phyloP scores from a whole-genome alignment of 2,113 vertebrate genomes.

The Phodopus roborovskii region DNA sequence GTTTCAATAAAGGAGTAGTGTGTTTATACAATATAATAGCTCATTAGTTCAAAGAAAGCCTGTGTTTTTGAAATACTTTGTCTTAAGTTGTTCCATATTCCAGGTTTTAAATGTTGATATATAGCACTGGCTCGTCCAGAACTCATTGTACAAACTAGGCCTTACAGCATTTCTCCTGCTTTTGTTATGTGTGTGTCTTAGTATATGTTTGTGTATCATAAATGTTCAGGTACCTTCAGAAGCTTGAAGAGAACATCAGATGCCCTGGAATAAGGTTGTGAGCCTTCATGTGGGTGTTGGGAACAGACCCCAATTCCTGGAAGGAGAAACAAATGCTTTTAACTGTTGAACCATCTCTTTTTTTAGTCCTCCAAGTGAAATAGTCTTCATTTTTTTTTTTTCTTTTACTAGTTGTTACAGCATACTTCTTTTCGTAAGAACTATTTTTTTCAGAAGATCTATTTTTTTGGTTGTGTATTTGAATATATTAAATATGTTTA shows the following conservation, averaged over 20 bases:
- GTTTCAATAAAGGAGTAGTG: slow-evolving; percentile 9
- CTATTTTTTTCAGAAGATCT: no score
- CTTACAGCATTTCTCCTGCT: background rate
- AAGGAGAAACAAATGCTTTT: no score
- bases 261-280: background rate
- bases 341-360: no score
- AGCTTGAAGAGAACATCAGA: background rate
- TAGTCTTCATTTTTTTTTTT: background rate
- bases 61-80: background rate
- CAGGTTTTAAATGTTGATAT: background rate
- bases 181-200: background rate
- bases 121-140: background rate
- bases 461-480: background rate
- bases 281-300: background rate
- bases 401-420: background rate
- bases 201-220: background rate
- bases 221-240: background rate
- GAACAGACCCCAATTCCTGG: background rate
- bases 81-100: slow-evolving; percentile 5
- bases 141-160: background rate
- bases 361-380: background rate
- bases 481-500: background rate
- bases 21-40: background rate
- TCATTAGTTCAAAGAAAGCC: background rate
- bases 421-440: background rate